Base-by-base conservation (phyloP, 37 sponge, comb jelly and placozoan species). In the Chondrilla cf. caribensis region DNA sequence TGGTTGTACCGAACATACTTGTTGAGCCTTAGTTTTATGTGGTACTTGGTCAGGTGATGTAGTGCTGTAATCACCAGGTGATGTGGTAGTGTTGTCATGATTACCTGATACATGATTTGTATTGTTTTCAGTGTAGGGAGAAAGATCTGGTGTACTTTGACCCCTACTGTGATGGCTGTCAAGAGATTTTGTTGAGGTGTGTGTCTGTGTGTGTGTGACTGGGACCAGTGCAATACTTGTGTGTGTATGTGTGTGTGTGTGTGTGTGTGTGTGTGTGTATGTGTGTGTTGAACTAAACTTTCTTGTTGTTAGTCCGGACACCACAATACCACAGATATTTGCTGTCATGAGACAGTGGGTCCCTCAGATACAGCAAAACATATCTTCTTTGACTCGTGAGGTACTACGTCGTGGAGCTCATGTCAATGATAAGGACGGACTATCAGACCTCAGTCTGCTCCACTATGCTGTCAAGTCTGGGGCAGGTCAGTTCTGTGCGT, bases 341-440 rank as follows among this genome's bases (percentile, higher is more conserved):
- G 99, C 96, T n/a, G 90, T 96, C 38, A 94, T 98, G 93, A 51
- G 99, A 83, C 94, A 96, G 70, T 98, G 99, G 99, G 84, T 92
- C 37, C 96, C 99, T 31, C 90, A 87, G 60, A 90, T 84, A 32
- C 99, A 98, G 84, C 84, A 86, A 58, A 91, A 91, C 72, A 84
- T 98, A 84, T 38, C 88, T 0, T 66, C 83, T 22, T 87, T 97
- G n/a, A 84, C 92, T 4, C 88, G 90, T 68, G 98, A 95, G 79
- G 93, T 92, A 28, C 35, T 58, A 37, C 38, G 89, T 7, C 57
- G 91, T 67, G 91, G 91, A 21, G 92, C 92, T 29, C 88, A 94
- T 58, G 76, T 94, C 24, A 86, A 90, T 78, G 99, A 98, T 70
- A 85, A 84, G 58, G 99, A 98, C 71, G 89, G 94, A 37, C 93